Percentiles rank a stretch among this genome's conserved stretches.
Evolutionary conservation across 2,888 invertebrate genomes (phyloP).

Genomic region (Xiphydria camelus): DNA sequence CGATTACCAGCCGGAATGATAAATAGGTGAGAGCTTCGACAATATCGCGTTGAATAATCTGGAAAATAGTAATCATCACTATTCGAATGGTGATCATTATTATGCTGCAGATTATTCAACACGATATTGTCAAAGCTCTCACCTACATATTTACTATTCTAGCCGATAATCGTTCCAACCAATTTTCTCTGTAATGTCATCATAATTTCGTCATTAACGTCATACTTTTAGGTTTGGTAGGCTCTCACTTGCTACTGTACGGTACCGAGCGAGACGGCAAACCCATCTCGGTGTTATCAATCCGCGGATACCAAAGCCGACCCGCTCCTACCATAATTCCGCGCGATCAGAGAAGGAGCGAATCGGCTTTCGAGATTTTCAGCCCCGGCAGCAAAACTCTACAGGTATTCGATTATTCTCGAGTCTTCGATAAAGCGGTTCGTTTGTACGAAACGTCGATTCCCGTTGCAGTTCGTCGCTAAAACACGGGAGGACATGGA

Average conservation of each 20-base stretch:
- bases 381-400: constrained; percentile 47
- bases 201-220: no score
- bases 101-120: no score
- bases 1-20: no score
- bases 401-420: constrained; percentile 28
- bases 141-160: no score
- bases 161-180: no score
- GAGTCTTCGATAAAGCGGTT: neutral
- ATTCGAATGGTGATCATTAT: no score
- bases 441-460: neutral
- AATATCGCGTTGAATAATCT: no score
- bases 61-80: no score
- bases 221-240: constrained; percentile 41
- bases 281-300: constrained; percentile 37
- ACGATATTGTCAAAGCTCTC: no score
- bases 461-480: constrained; percentile 41
- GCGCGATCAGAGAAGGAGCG: constrained; percentile 42
- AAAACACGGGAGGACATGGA: constrained; percentile 47
- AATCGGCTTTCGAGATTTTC: constrained; percentile 49
- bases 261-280: constrained; percentile 43
- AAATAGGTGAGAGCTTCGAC: no score
- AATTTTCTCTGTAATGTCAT: no score
- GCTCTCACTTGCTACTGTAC: constrained; percentile 46
- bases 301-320: constrained; percentile 48
- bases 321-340: constrained; percentile 37